These are phyloP conservation scores for Herpetotheres cachinnans DNA, from an alignment of 2,113 vertebrate genomes.

Conservation along the genomic window DNA sequence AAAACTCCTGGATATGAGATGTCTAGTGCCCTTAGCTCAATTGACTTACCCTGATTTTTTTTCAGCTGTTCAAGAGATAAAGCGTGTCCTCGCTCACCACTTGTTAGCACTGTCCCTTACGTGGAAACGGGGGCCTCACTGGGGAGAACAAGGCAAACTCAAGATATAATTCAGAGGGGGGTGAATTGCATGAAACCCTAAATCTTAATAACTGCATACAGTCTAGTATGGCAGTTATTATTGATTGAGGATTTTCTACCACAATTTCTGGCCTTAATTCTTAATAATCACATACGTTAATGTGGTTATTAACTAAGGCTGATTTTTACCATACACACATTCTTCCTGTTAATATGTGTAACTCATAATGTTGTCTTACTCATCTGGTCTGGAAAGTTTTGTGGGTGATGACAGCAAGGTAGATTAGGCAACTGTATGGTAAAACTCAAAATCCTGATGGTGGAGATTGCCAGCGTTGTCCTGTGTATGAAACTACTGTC, in stretches of 20 bases:
- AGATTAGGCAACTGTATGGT: slow-evolving; percentile 80
- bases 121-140: slow-evolving; percentile 52
- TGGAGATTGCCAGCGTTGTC: slow-evolving; percentile 77
- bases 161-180: slow-evolving; percentile 40
- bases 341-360: slow-evolving; percentile 69
- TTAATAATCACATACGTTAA: slow-evolving; percentile 87
- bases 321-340: slow-evolving; percentile 86
- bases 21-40: slow-evolving; percentile 38
- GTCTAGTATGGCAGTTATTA: slow-evolving; percentile 78
- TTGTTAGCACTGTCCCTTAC: slow-evolving; percentile 84
- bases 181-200: slow-evolving; percentile 87
- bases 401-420: slow-evolving; percentile 64
- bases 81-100: slow-evolving; percentile 90
- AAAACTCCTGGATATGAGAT: slow-evolving; percentile 53
- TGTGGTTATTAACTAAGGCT: slow-evolving; percentile 90
- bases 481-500: slow-evolving; percentile 77
- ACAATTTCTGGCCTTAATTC: slow-evolving; percentile 75
- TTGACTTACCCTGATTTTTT: slow-evolving; percentile 61
- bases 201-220: slow-evolving; percentile 78
- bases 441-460: slow-evolving; percentile 78
- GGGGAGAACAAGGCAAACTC: slow-evolving; percentile 14
- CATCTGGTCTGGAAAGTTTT: slow-evolving; percentile 73
- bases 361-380: slow-evolving; percentile 69
- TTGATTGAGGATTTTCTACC: slow-evolving; percentile 70
- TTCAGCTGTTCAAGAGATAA: slow-evolving; percentile 76